A percentile compares a stretch with the other conserved stretches of the same genome.
phyloP scores from a whole-genome alignment of 2,113 vertebrate species.

The Gorsachius goisagi region DNA sequence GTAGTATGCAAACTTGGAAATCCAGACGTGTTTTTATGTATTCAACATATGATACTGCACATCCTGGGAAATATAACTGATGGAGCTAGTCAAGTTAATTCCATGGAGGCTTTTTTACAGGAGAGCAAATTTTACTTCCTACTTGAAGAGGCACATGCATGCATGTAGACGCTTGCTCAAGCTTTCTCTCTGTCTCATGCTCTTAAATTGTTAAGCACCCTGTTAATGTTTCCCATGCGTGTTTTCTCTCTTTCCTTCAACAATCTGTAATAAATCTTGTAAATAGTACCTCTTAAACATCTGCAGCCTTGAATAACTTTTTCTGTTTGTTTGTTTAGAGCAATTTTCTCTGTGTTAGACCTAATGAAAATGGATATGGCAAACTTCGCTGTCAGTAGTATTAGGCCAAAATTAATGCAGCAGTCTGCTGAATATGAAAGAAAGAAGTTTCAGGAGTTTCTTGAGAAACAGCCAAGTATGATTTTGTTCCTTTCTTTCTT shows the following conservation, averaged over 20 bases:
- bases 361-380: slow-evolving; percentile 98
- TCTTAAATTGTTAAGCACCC: background rate
- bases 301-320: slow-evolving; percentile 24
- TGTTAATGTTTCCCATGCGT: slow-evolving; percentile 2
- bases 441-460: slow-evolving; percentile 92
- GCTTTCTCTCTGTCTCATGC: background rate
- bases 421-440: slow-evolving; percentile 97
- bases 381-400: slow-evolving; percentile 91
- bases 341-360: slow-evolving; percentile 91
- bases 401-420: slow-evolving; percentile 93
- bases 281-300: background rate
- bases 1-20: background rate
- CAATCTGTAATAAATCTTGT: slow-evolving; percentile 8
- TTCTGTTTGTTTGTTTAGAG: slow-evolving; percentile 77
- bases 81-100: background rate
- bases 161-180: background rate
- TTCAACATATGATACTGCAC: background rate
- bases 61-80: background rate
- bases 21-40: background rate
- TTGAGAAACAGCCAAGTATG: slow-evolving; percentile 94
- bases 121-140: background rate
- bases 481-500: slow-evolving; percentile 61
- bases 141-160: background rate
- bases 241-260: slow-evolving; percentile 13
- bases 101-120: background rate